Percentiles rank a stretch among this genome's conserved stretches.
Evolutionary conservation across 2,113 vertebrate species (phyloP).

Genomic region (Paedocypris sp.): DNA sequence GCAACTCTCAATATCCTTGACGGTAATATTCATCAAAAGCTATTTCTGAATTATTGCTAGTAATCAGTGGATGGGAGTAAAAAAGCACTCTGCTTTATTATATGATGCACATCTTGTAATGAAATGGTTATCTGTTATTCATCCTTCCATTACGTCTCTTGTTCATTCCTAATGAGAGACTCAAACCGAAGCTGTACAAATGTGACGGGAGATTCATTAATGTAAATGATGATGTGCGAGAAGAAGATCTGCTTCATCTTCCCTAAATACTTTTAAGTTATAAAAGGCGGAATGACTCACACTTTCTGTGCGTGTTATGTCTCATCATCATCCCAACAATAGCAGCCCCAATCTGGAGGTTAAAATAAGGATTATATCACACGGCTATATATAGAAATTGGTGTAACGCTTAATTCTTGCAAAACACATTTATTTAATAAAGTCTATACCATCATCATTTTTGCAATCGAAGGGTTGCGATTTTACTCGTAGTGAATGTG

Average conservation of each 20-base stretch:
- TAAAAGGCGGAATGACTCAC: slow-evolving; percentile 30
- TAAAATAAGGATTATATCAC: slow-evolving; percentile 38
- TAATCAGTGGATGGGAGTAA: neutral
- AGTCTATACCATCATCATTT: slow-evolving; percentile 13
- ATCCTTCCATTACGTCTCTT: neutral
- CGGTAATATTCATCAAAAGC: too few species aligned
- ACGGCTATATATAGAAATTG: slow-evolving; percentile 23
- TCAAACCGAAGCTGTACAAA: neutral
- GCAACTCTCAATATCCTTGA: too few species aligned
- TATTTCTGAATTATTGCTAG: neutral
- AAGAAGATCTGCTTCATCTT: slow-evolving; percentile 26
- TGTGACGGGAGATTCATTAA: slow-evolving; percentile 24
- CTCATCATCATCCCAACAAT: slow-evolving; percentile 22
- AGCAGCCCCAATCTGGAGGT: slow-evolving; percentile 33
- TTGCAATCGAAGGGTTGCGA: slow-evolving; percentile 57
- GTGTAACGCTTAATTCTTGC: slow-evolving; percentile 46
- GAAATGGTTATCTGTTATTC: neutral
- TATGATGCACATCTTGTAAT: neutral
- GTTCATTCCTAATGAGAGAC: slow-evolving; percentile 2
- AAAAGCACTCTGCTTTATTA: neutral
- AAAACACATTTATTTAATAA: neutral
- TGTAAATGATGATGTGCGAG: slow-evolving; percentile 30
- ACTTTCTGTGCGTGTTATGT: slow-evolving; percentile 27
- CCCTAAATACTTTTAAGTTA: slow-evolving; percentile 21
- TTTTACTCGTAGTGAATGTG: slow-evolving; percentile 68